Percentiles rank a stretch among this genome's conserved stretches.
Evolutionary conservation across 2,888 invertebrate species (phyloP).

Genomic region (Acrobasis consociella): DNA sequence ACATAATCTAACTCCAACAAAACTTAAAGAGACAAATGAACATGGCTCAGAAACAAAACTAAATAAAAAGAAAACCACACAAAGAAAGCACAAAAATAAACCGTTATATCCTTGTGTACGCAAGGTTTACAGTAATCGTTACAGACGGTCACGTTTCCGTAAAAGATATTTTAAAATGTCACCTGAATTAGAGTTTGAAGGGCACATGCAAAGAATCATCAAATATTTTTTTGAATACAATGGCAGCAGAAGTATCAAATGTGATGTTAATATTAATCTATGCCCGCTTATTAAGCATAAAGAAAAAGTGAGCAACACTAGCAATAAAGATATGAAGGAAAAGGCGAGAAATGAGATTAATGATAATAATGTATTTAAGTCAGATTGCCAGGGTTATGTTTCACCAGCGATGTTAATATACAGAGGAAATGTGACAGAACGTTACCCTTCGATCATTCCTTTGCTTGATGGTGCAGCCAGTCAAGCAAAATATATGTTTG

Average conservation of each 20-base stretch:
- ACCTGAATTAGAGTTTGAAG: slow-evolving; percentile 37
- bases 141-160: slow-evolving; percentile 12
- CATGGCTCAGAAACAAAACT: neutral
- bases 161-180: slow-evolving; percentile 42
- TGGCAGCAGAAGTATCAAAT: slow-evolving; percentile 49
- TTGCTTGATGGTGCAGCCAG: slow-evolving; percentile 58
- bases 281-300: slow-evolving; percentile 39
- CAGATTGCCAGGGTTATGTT: neutral
- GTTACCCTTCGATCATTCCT: slow-evolving; percentile 50
- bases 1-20: neutral
- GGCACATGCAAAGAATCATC: slow-evolving; percentile 50
- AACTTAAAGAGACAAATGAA: slow-evolving; percentile 13
- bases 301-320: slow-evolving; percentile 24
- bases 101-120: neutral
- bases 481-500: slow-evolving; percentile 52
- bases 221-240: slow-evolving; percentile 49
- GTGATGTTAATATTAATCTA: slow-evolving; percentile 60
- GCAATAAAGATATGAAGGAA: slow-evolving; percentile 22
- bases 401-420: neutral
- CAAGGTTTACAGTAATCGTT: neutral
- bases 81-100: slow-evolving; percentile 23
- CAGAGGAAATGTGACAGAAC: slow-evolving; percentile 21
- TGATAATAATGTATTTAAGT: neutral
- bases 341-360: neutral
- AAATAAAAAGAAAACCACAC: neutral